Conservation (phyloP, 2,797 vertebrate genomes). For the Enteromius viviparus region DNA sequence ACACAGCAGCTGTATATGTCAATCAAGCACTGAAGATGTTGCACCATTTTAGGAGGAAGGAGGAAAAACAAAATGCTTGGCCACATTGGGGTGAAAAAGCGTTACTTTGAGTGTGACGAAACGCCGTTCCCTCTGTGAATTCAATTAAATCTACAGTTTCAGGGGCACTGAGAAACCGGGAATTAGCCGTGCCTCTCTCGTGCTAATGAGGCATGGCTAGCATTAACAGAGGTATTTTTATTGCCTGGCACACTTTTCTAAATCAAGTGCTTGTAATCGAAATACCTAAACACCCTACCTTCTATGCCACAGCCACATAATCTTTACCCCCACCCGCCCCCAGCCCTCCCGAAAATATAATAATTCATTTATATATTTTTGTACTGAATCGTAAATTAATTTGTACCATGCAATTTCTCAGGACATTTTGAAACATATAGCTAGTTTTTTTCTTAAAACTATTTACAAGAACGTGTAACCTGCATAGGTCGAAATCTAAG, state of each 20-base stretch:
- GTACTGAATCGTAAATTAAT: conserved; percentile 81
- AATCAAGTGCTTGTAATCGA: conserved; percentile 78
- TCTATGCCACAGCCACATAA: conserved; percentile 55
- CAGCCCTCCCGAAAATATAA: conserved; percentile 72
- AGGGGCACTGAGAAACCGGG: conserved; percentile 73
- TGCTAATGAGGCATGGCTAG: conserved; percentile 78
- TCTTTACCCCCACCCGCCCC: conserved; percentile 47
- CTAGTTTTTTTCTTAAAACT: conserved; percentile 81
- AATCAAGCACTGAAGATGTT: conserved; percentile 78
- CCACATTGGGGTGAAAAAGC: conserved; percentile 62
- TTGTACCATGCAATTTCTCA: conserved; percentile 85
- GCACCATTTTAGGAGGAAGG: conserved; percentile 64
- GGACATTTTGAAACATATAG: conserved; percentile 83
- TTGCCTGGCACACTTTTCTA: conserved; percentile 78
- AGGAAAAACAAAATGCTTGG: conserved; percentile 57
- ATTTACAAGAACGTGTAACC: conserved; percentile 83
- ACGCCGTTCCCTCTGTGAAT: conserved; percentile 75
- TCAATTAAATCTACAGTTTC: conserved; percentile 77
- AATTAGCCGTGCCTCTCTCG: conserved; percentile 79
- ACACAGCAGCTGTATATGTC: conserved; percentile 83
- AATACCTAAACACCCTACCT: conserved; percentile 64
- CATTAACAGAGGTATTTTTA: conserved; percentile 79
- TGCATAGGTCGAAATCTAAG: conserved; percentile 83
- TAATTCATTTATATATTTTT: conserved; percentile 81
- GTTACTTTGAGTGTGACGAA: conserved; percentile 70